Base-by-base conservation (phyloP, 1,140 invertebrate genomes). In the Bombus difficillimus region DNA sequence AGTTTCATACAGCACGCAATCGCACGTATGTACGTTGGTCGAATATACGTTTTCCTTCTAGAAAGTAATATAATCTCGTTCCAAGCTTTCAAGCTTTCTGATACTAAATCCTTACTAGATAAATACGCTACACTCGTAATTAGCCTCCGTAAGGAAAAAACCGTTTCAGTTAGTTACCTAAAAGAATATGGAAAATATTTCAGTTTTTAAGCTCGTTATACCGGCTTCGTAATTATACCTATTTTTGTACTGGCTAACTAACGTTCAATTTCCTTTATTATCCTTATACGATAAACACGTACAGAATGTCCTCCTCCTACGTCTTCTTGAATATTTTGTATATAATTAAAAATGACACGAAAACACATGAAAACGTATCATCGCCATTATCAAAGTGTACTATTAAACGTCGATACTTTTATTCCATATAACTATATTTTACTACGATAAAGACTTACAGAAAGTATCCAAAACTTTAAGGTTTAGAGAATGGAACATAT, bases 181-280 rank as follows among this genome's bases (percentile, higher is more conserved):
- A 76, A 37, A 66, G 37, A 57, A 37, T 57, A n/a, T 13, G 22
- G 34, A 25, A 59, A 57, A 25, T 57, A 37, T 57, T 76, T 76
- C n/a, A 57, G 25, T 37, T 57, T 34, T 53, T 75, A 75, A 75
- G 74, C 74, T 76, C 74, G 57, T 76, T 76, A 76, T 41, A 37
- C 47, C 74, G 32, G 47, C 47, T 76, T 76, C 57, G 13, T 76
- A 76, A 76, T 76, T 57, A 37, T 59, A 43, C 13, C 71, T 22
- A 12, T 13, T 37, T 32, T 47, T 6, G 34, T 34, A 18, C 34
- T 1, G 32, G 22, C 12, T 37, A 57, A 37, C 43, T 57, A 76
- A 75, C 47, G 10, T 53, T 57, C 34, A 72, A 43, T 75, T 57
- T 37, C 25, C 15, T 57, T 75, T 37, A n/a, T 37, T 76, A 76